Evolutionary conservation across 2,797 vertebrate species (phyloP).

Genomic region (Miichthys miiuy): DNA sequence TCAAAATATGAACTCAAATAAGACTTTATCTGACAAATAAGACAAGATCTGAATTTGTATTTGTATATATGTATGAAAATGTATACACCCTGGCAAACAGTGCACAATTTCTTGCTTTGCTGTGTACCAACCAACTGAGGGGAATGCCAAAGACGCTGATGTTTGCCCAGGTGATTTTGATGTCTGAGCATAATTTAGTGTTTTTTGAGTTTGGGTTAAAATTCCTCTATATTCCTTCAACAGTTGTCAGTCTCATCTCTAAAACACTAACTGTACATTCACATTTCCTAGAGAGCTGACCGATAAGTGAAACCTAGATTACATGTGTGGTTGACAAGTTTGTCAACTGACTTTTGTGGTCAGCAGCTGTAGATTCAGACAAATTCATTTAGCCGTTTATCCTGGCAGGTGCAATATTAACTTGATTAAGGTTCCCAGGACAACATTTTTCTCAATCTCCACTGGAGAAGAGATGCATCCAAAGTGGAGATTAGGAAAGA

Average conservation of each 20-base stretch:
- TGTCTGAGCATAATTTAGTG: neutral
- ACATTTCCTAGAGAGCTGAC: conserved; percentile 24
- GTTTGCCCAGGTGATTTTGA: conserved; percentile 1
- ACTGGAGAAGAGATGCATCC: neutral
- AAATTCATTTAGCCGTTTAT: neutral
- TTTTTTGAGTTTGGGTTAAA: neutral
- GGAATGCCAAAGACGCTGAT: conserved; percentile 4
- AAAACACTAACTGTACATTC: neutral
- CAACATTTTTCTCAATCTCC: too few species aligned
- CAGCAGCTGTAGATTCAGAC: conserved; percentile 1
- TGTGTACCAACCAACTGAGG: neutral
- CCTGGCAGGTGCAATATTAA: neutral
- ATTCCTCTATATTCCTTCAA: neutral
- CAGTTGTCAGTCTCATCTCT: neutral
- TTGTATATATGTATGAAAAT: neutral
- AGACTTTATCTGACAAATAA: too few species aligned
- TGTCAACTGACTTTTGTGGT: conserved; percentile 18
- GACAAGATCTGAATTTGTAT: neutral
- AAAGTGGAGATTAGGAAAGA: neutral
- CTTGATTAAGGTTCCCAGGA: neutral
- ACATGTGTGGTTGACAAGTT: neutral
- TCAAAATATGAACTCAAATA: conserved; percentile 6
- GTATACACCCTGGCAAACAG: neutral
- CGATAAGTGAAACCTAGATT: conserved; percentile 1
- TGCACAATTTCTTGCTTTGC: conserved; percentile 3